Conservation (phyloP, 2,888 invertebrate genomes). For the Polydrusus tereticollis region DNA sequence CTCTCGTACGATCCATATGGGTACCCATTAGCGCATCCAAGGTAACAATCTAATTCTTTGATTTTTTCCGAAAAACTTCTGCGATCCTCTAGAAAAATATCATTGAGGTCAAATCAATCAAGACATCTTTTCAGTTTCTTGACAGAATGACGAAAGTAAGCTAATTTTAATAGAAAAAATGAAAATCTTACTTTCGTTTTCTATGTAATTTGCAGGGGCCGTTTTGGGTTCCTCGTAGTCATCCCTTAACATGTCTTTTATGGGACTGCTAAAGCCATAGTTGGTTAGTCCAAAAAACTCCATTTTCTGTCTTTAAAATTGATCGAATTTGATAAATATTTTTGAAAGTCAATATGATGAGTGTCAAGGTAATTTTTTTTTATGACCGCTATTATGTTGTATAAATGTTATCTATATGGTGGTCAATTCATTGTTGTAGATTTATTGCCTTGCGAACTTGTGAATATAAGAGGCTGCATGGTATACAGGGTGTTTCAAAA, state of each 20-base stretch:
- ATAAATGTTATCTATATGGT: too few relatives aligned
- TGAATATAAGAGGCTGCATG: too few relatives aligned
- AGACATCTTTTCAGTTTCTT: not conserved
- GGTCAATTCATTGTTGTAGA: too few relatives aligned
- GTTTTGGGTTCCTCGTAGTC: constrained; percentile 68
- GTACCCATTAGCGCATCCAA: constrained; percentile 71
- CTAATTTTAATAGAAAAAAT: not conserved
- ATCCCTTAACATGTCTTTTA: constrained; percentile 67
- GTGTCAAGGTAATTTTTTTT: too few relatives aligned
- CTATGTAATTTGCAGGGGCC: constrained; percentile 54
- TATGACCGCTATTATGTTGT: too few relatives aligned
- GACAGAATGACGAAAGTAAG: not conserved
- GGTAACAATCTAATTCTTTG: constrained; percentile 69
- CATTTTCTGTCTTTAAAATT: too few relatives aligned
- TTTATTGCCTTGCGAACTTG: too few relatives aligned
- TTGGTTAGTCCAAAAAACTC: constrained; percentile 71
- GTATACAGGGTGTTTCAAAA: too few relatives aligned
- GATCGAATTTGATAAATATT: too few relatives aligned
- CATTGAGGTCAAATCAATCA: not conserved
- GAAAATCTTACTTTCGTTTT: constrained; percentile 20
- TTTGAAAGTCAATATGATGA: too few relatives aligned
- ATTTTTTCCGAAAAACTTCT: constrained; percentile 65
- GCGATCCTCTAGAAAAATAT: constrained; percentile 53
- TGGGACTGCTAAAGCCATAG: constrained; percentile 69
- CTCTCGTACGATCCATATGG: constrained; percentile 70